These are phyloP conservation scores for Astropecten irregularis DNA, from an alignment of 53 echinoderm and acorn worm genomes.

Conservation along the genomic window DNA sequence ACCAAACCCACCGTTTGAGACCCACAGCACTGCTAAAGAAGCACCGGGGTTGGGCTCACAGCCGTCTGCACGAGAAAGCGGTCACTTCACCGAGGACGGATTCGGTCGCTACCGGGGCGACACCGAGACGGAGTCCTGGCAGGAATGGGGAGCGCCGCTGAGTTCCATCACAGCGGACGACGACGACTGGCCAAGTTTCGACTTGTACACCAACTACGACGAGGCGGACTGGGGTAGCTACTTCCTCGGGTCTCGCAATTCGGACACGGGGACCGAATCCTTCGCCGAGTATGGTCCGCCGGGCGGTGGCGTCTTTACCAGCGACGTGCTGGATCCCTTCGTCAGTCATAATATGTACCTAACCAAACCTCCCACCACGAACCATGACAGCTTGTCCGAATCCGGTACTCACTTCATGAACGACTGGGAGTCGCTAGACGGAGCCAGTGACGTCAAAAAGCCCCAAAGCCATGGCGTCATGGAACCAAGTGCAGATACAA, in stretches of 20 bases:
- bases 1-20: not conserved
- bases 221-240: constrained; percentile 2
- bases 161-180: not conserved
- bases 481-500: not conserved
- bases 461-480: not conserved
- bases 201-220: not conserved
- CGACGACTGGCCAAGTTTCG: not conserved
- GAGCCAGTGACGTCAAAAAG: not conserved
- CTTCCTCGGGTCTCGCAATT: not conserved
- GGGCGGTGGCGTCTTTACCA: constrained; percentile 9
- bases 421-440: not conserved
- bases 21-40: not conserved
- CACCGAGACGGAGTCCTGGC: not conserved
- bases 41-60: no score
- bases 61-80: no score
- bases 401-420: no score
- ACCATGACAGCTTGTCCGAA: not conserved
- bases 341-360: constrained; percentile 1
- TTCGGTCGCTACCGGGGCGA: not conserved
- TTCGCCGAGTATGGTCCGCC: not conserved
- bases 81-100: not conserved
- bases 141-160: no score
- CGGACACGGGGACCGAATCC: not conserved
- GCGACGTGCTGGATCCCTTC: constrained; percentile 18
- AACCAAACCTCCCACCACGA: not conserved